Conservation (phyloP, 2,113 vertebrate genomes). For the Bubo blakistoni region DNA sequence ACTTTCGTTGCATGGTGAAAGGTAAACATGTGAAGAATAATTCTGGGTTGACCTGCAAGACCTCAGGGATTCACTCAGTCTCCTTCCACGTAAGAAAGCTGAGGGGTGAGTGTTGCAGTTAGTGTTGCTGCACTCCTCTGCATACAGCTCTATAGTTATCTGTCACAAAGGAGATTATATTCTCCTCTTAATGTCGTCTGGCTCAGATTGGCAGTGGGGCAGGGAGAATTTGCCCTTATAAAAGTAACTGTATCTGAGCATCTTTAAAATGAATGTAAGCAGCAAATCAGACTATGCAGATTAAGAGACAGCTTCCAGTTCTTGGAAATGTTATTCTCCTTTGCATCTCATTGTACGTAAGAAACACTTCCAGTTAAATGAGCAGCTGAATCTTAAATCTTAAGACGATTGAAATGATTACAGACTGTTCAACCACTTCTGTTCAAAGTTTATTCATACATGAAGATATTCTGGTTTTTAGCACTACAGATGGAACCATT, state of each 20-base stretch:
- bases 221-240: slow-evolving; percentile 20
- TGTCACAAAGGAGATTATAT: not conserved
- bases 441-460: slow-evolving; percentile 64
- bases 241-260: slow-evolving; percentile 17
- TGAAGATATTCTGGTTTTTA: slow-evolving; percentile 53
- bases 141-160: not conserved
- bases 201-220: slow-evolving; percentile 7
- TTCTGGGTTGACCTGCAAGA: not conserved
- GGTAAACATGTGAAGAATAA: not conserved
- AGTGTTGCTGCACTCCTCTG: not conserved
- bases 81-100: not conserved
- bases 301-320: slow-evolving; percentile 20
- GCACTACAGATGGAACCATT: slow-evolving; percentile 50
- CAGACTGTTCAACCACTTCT: slow-evolving; percentile 55
- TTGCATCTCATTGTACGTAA: slow-evolving; percentile 16
- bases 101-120: not conserved
- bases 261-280: slow-evolving; percentile 15
- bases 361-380: slow-evolving; percentile 62
- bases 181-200: not conserved
- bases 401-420: slow-evolving; percentile 58
- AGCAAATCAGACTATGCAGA: slow-evolving; percentile 47
- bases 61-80: not conserved
- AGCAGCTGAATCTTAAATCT: slow-evolving; percentile 63
- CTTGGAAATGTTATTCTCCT: slow-evolving; percentile 43
- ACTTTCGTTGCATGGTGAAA: not conserved